Percentiles rank a stretch among this genome's conserved stretches.
Conservation (phyloP, 2,113 vertebrate genomes). For the Morone saxatilis region DNA sequence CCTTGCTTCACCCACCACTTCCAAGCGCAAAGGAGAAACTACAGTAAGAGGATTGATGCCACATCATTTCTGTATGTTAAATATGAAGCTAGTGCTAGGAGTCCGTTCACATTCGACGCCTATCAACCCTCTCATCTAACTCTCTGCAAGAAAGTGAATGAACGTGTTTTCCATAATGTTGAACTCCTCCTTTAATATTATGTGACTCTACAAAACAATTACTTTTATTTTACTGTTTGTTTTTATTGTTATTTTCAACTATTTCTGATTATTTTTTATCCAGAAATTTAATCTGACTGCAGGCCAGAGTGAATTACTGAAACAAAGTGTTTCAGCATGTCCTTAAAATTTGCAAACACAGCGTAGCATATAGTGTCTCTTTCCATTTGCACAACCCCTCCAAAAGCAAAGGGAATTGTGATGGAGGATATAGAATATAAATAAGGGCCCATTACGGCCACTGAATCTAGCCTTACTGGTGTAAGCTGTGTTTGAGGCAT, state of each 20-base stretch:
- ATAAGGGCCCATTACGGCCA: slow-evolving; percentile 16
- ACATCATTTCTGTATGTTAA: no score
- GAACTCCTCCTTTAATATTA: not conserved
- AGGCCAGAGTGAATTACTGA: not conserved
- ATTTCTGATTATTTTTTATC: not conserved
- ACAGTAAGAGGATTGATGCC: no score
- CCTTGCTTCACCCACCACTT: no score
- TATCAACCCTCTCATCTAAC: no score
- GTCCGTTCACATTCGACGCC: no score
- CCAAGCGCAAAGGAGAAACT: no score
- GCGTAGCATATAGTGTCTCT: not conserved
- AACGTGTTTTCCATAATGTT: no score
- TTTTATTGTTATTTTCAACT: not conserved
- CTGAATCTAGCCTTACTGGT: slow-evolving; percentile 12
- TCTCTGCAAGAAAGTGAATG: no score
- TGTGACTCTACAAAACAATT: not conserved
- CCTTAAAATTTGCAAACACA: not conserved
- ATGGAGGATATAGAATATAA: slow-evolving; percentile 7
- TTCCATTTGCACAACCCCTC: not conserved
- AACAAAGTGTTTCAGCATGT: not conserved
- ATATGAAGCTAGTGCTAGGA: no score
- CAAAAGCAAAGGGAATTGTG: not conserved
- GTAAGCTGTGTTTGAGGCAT: slow-evolving; percentile 24
- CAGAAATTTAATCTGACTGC: not conserved
- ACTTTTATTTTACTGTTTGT: not conserved